A percentile compares a stretch with the other conserved stretches of the same genome.
These are phyloP conservation scores for Hirundo rustica DNA, from an alignment of 2,797 vertebrate species.

Conservation along the genomic window DNA sequence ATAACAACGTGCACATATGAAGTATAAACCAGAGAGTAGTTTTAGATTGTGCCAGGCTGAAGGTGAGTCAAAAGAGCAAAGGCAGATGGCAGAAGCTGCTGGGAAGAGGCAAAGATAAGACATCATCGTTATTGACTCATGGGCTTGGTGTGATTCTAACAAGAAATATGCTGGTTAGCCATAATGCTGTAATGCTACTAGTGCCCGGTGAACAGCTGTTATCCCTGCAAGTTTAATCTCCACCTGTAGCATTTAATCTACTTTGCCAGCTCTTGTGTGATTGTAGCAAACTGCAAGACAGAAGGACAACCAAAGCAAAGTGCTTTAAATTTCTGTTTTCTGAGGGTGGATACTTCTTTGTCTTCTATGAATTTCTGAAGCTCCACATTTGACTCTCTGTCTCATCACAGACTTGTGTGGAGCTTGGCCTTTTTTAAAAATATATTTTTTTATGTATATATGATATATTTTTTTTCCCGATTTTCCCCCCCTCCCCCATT, in stretches of 20 bases:
- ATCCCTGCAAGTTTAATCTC: background rate
- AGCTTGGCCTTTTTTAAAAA: background rate
- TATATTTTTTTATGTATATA: background rate
- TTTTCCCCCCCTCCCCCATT: background rate
- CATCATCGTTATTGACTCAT: background rate
- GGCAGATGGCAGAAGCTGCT: background rate
- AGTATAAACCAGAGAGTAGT: background rate
- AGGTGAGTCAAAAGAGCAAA: background rate
- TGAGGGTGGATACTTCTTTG: background rate
- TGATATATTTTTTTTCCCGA: accelerated
- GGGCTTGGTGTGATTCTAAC: background rate
- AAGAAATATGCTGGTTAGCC: background rate
- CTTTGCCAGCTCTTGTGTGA: background rate
- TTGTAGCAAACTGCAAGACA: background rate
- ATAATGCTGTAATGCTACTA: background rate
- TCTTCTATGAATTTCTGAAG: background rate
- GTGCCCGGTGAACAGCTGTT: background rate
- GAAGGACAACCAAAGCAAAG: background rate
- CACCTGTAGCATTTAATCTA: background rate
- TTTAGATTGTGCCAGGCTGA: background rate
- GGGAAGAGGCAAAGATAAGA: background rate
- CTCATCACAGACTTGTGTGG: background rate
- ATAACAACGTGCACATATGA: background rate
- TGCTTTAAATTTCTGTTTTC: background rate
- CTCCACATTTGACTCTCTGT: background rate